Conservation (phyloP, 1,140 invertebrate species). For the Drosophila kepulauana region DNA sequence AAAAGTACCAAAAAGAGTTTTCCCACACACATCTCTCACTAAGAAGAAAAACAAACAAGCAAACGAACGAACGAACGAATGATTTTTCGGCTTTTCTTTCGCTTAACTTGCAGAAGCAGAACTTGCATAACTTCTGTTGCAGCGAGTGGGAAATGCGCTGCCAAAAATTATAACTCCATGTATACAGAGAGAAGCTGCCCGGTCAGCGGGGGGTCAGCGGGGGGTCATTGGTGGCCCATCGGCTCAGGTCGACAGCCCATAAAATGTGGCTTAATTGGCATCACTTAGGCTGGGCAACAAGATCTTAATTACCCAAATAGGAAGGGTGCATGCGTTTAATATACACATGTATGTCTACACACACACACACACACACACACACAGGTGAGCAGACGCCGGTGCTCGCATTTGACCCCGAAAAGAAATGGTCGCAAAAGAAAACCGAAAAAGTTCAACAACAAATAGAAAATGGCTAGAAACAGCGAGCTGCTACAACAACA, state of each 20-base stretch:
- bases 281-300: constrained; percentile 69
- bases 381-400: constrained; percentile 27
- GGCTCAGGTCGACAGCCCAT: constrained; percentile 26
- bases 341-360: constrained; percentile 2
- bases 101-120: constrained; percentile 59
- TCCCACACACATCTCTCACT: constrained; percentile 44
- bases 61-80: constrained; percentile 13
- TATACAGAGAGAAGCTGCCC: constrained; percentile 20
- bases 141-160: constrained; percentile 47
- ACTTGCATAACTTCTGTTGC: constrained; percentile 67
- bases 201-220: neutral
- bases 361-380: constrained; percentile 18
- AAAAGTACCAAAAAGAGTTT: constrained; percentile 16
- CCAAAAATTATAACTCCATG: constrained; percentile 53
- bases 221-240: neutral
- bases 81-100: constrained; percentile 39
- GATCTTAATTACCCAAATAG: constrained; percentile 71
- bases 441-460: constrained; percentile 52
- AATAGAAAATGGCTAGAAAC: constrained; percentile 68
- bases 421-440: constrained; percentile 56
- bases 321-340: constrained; percentile 5
- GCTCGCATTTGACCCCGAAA: constrained; percentile 53
- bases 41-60: constrained; percentile 38
- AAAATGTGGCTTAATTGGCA: constrained; percentile 76
- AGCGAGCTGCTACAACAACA: constrained; percentile 67